Evolutionary conservation across 2,888 invertebrate species (phyloP).

Genomic region (Heliconius sara): DNA sequence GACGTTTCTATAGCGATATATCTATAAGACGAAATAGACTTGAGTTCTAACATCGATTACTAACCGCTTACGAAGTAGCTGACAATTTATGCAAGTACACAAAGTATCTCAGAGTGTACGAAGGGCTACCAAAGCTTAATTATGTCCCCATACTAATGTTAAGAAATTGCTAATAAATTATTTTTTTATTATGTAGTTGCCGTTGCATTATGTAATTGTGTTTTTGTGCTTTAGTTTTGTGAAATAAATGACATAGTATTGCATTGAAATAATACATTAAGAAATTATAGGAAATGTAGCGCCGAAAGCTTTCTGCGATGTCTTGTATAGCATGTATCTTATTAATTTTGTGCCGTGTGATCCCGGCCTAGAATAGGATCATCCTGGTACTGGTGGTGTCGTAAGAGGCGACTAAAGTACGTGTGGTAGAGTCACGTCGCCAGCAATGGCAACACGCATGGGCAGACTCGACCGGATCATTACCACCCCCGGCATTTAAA

Average conservation of each 20-base stretch:
- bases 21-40: conserved; percentile 39
- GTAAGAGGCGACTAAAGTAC: too few species aligned
- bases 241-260: background rate
- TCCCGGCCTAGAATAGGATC: too few species aligned
- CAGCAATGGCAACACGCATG: too few species aligned
- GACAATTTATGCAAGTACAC: conserved; percentile 46
- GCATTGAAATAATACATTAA: background rate
- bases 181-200: too few species aligned
- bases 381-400: too few species aligned
- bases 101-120: conserved; percentile 27
- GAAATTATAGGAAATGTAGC: background rate
- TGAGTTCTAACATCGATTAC: conserved; percentile 41
- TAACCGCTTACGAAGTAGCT: conserved; percentile 39
- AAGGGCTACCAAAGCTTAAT: conserved; percentile 13
- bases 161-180: conserved; percentile 16
- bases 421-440: too few species aligned
- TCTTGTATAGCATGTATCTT: background rate
- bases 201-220: background rate
- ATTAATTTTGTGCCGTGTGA: too few species aligned
- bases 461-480: too few species aligned
- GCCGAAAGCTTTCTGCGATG: background rate
- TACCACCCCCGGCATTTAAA: too few species aligned
- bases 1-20: conserved; percentile 42
- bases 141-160: conserved; percentile 4
- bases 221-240: conserved; percentile 4